Base-by-base conservation (phyloP, 2,113 vertebrate genomes). In the Tympanuchus pallidicinctus region DNA sequence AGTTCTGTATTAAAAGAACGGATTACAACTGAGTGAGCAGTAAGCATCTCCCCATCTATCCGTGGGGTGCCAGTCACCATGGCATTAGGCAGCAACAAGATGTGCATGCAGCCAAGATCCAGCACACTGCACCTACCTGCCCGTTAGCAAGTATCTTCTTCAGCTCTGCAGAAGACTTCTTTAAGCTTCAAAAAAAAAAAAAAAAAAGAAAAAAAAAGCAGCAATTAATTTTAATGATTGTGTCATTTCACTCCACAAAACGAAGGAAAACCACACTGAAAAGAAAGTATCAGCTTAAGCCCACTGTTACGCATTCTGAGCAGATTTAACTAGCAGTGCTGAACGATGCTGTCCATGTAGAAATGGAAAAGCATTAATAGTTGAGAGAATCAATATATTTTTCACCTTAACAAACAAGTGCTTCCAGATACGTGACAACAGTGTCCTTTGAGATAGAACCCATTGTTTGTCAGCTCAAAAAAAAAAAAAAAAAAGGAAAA, bases 91-190 rank as follows among this genome's bases (percentile, higher is more conserved):
- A 67, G 36, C 32, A 86, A 60, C 18, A 6, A 86, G 86, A 64
- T 2, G 4, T 0, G 34, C 34, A 14, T 7, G 28, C 6, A 70
- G 61, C 47, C 67, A 40, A 34, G 61, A 34, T 54, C 78, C 74
- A 43, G 47, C 40, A 47, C 54, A 42, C 48, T 52, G 82, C n/a
- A 97, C 97, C 73, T 97, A 99, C 99, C 98, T 99, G 99, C 82
- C 99, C 99, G 74, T 99, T 99, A 45, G 99, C 99, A 96, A 99
- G 92, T 85, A 99, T 99, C 92, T 98, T 99, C 97, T 99, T 99
- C 95, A 99, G 97, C 95, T 99, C 99, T 20, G 99, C 99, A 25
- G 99, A 99, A 25, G 99, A 99, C 77, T 99, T 99, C 92, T 99
- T 99, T 77, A 99, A 98, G 94, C 99, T 99, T 94, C 12, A n/a